Evolutionary conservation across 2,888 invertebrate genomes (phyloP).

Genomic region (Megaustenia siamemsis): DNA sequence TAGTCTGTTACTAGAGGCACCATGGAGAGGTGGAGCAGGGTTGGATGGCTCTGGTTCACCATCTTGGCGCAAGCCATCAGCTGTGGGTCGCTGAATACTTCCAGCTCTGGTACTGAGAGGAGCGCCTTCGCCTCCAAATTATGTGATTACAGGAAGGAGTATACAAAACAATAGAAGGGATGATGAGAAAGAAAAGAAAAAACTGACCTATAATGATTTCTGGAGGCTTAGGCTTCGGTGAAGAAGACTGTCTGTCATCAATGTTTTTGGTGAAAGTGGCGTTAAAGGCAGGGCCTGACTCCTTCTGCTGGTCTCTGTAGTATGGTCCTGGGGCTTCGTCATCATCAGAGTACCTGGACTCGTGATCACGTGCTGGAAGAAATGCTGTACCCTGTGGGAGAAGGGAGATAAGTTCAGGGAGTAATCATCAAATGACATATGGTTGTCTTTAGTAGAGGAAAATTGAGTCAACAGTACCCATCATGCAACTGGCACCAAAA

Average conservation of each 20-base stretch:
- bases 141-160: not conserved
- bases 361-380: constrained; percentile 66
- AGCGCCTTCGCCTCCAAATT: too few relatives aligned
- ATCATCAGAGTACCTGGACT: constrained; percentile 55
- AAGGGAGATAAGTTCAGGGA: too few relatives aligned
- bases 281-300: constrained; percentile 40
- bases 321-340: constrained; percentile 62
- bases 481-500: too few relatives aligned
- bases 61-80: too few relatives aligned
- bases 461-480: not conserved
- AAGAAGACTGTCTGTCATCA: constrained; percentile 29
- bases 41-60: too few relatives aligned
- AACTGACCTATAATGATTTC: constrained; percentile 59
- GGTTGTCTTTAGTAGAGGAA: too few relatives aligned
- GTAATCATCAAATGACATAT: too few relatives aligned
- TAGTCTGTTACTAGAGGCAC: too few relatives aligned
- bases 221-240: constrained; percentile 54
- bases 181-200: not conserved
- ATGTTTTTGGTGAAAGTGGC: constrained; percentile 37
- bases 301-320: constrained; percentile 49
- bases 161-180: not conserved
- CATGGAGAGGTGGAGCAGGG: too few relatives aligned
- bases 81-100: too few relatives aligned
- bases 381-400: constrained; percentile 69
- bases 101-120: too few relatives aligned